Evolutionary conservation across 2,797 vertebrate genomes (phyloP).

Genomic region (Hafferia zeledoni): DNA sequence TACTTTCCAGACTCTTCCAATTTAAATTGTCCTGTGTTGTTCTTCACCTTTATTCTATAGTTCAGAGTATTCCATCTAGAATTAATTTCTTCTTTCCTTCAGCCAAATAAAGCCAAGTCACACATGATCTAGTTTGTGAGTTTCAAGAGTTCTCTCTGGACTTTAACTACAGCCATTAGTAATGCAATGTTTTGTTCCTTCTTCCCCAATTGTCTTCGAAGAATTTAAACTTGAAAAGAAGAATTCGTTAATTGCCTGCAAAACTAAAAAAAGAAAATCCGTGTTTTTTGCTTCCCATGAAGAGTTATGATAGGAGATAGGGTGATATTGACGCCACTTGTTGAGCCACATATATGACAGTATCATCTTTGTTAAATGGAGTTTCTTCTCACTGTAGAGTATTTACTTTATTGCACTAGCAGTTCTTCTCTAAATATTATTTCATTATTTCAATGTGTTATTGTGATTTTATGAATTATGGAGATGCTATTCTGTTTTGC

Average conservation of each 20-base stretch:
- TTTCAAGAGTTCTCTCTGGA: neutral
- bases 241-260: neutral
- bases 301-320: neutral
- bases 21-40: neutral
- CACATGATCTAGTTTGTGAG: neutral
- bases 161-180: neutral
- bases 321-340: neutral
- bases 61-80: neutral
- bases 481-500: neutral
- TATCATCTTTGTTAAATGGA: neutral
- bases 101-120: neutral
- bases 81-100: neutral
- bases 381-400: neutral
- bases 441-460: neutral
- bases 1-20: neutral
- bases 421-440: neutral
- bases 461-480: neutral
- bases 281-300: neutral
- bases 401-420: neutral
- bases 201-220: neutral
- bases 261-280: neutral
- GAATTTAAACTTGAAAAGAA: constrained; percentile 15
- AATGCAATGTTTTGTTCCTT: neutral
- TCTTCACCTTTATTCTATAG: neutral
- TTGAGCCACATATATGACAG: neutral